A percentile compares a stretch with the other conserved stretches of the same genome.
phyloP scores from a whole-genome alignment of 2,797 vertebrate genomes.

The Masticophis lateralis region DNA sequence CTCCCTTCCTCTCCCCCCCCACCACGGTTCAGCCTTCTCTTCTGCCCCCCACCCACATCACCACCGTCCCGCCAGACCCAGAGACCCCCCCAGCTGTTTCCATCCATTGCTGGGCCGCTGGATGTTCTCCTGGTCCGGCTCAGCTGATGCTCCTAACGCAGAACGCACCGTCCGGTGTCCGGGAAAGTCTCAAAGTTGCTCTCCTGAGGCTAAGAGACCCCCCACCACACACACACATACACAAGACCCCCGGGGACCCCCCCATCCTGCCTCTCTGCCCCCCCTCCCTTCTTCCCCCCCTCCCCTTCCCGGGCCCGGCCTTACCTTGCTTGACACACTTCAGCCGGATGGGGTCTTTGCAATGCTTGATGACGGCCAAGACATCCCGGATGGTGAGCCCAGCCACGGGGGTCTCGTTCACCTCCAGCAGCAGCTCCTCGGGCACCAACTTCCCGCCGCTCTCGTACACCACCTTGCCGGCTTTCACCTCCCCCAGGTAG shows the following conservation, averaged over 20 bases:
- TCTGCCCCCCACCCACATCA: no score
- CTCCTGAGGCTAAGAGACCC: background rate
- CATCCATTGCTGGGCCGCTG: no score
- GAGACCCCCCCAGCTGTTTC: no score
- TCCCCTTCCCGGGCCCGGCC: background rate
- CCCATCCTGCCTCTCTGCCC: background rate
- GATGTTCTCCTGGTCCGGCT: no score
- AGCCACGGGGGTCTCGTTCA: conserved; percentile 95
- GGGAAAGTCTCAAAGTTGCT: conserved; percentile 51
- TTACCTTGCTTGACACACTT: conserved; percentile 97
- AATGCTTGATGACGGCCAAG: conserved; percentile 92
- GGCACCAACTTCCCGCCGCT: conserved; percentile 81
- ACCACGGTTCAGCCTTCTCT: no score
- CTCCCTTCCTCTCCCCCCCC: no score
- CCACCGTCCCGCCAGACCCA: no score
- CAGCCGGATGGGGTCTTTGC: conserved; percentile 91
- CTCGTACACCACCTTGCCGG: conserved; percentile 82
- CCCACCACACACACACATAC: background rate
- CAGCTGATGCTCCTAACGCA: no score
- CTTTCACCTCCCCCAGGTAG: conserved; percentile 88
- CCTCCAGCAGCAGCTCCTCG: conserved; percentile 92
- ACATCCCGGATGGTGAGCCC: conserved; percentile 96
- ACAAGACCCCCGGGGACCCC: background rate
- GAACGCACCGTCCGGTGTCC: no score
- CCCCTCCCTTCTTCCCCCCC: fast-evolving